phyloP scores from a whole-genome alignment of 2,797 vertebrate genomes.

The Gobio occitaniae region DNA sequence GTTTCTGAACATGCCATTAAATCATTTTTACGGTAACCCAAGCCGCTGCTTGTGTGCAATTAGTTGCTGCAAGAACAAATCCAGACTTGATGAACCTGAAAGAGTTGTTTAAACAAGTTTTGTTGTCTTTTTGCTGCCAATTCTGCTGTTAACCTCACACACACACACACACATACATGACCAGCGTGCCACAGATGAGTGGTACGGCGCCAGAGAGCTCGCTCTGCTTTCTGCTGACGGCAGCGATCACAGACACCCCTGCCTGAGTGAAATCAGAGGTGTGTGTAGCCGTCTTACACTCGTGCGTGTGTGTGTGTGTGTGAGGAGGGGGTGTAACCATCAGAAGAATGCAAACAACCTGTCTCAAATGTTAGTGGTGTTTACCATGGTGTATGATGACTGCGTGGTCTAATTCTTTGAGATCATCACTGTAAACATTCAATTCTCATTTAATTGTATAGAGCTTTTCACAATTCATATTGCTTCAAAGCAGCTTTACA shows the following conservation, averaged over 20 bases:
- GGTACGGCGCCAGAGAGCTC: conserved; percentile 39
- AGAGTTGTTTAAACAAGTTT: conserved; percentile 57
- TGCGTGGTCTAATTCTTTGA: neutral
- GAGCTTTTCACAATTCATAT: too few relatives aligned
- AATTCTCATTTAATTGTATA: too few relatives aligned
- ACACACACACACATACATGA: conserved; percentile 28
- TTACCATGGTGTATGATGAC: neutral
- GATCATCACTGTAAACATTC: neutral
- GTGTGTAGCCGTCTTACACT: conserved; percentile 34
- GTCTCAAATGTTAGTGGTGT: conserved; percentile 8
- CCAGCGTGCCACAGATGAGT: conserved; percentile 4
- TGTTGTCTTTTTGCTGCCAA: conserved; percentile 28
- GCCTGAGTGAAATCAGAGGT: conserved; percentile 53
- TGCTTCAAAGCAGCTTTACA: too few relatives aligned
- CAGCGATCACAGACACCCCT: conserved; percentile 5
- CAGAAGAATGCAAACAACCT: neutral
- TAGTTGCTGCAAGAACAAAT: conserved; percentile 9
- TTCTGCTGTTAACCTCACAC: conserved; percentile 20
- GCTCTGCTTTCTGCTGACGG: conserved; percentile 34
- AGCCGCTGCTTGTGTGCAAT: conserved; percentile 5
- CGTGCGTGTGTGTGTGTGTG: neutral
- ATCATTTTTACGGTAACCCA: neutral
- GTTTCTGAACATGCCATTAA: conserved; percentile 29
- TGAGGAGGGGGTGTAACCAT: conserved; percentile 17
- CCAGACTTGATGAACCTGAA: conserved; percentile 19